Evolutionary conservation across 2,888 invertebrate species (phyloP).

Genomic region (Eremobia ochroleuca): DNA sequence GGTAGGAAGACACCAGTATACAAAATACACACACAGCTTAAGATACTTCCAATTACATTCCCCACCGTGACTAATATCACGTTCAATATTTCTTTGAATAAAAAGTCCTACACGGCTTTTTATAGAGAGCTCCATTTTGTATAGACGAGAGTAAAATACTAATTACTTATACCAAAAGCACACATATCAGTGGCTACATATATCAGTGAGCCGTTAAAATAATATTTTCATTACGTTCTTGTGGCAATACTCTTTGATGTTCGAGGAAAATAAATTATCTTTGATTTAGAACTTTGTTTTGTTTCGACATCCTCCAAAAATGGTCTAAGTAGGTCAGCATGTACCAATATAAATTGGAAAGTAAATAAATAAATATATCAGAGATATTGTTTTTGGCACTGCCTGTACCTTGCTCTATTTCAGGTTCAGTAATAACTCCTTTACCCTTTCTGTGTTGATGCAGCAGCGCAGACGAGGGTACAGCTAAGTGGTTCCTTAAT

Average conservation of each 20-base stretch:
- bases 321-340: constrained; percentile 32
- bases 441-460: neutral
- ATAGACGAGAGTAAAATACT: constrained; percentile 28
- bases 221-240: constrained; percentile 28
- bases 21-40: constrained; percentile 30
- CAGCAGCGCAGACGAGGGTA: neutral
- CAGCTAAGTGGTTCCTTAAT: neutral
- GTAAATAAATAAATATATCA: neutral
- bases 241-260: constrained; percentile 39
- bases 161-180: constrained; percentile 9
- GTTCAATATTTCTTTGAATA: constrained; percentile 51
- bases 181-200: neutral
- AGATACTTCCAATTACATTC: constrained; percentile 38
- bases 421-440: neutral
- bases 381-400: neutral
- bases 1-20: constrained; percentile 14
- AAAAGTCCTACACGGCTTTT: constrained; percentile 36
- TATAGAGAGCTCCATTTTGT: constrained; percentile 31
- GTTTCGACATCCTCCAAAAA: constrained; percentile 18
- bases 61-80: constrained; percentile 38
- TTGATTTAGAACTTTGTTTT: constrained; percentile 35
- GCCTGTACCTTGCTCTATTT: neutral
- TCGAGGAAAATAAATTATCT: constrained; percentile 30
- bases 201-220: constrained; percentile 22
- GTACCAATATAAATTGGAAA: constrained; percentile 23